phyloP scores from a whole-genome alignment of 2,113 vertebrate species.

The Limanda limanda region DNA sequence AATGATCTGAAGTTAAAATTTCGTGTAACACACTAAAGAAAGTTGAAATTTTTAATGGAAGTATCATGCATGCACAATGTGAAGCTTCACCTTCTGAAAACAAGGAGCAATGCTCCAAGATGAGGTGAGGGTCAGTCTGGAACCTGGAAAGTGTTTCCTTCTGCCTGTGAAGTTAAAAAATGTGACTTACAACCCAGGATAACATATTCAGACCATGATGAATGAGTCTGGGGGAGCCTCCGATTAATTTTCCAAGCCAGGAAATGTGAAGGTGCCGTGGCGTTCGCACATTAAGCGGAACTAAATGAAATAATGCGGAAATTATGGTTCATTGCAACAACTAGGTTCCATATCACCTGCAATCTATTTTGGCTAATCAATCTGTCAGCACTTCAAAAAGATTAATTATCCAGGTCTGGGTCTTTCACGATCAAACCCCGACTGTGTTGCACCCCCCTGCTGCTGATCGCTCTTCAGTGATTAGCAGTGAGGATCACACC shows the following conservation, averaged over 20 bases:
- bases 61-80: neutral
- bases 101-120: neutral
- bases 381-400: slow-evolving; percentile 63
- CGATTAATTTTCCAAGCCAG: slow-evolving; percentile 73
- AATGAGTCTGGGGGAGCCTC: slow-evolving; percentile 59
- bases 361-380: slow-evolving; percentile 78
- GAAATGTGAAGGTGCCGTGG: slow-evolving; percentile 62
- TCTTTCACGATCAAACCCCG: slow-evolving; percentile 24
- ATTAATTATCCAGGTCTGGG: slow-evolving; percentile 64
- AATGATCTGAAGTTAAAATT: too few species aligned
- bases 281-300: slow-evolving; percentile 67
- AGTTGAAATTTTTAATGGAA: neutral
- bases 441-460: slow-evolving; percentile 4
- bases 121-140: slow-evolving; percentile 3
- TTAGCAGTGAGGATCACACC: slow-evolving; percentile 11
- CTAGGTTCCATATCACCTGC: slow-evolving; percentile 71
- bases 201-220: slow-evolving; percentile 70
- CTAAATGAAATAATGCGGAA: slow-evolving; percentile 75
- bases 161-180: slow-evolving; percentile 56
- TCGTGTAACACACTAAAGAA: too few species aligned
- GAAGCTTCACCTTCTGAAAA: neutral
- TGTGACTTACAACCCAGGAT: slow-evolving; percentile 50
- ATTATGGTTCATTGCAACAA: slow-evolving; percentile 72
- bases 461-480: slow-evolving; percentile 17
- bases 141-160: slow-evolving; percentile 27